Percentiles rank a stretch among this genome's conserved stretches.
These are phyloP conservation scores for Catocala nupta DNA, from an alignment of 2,888 invertebrate species.

Conservation along the genomic window DNA sequence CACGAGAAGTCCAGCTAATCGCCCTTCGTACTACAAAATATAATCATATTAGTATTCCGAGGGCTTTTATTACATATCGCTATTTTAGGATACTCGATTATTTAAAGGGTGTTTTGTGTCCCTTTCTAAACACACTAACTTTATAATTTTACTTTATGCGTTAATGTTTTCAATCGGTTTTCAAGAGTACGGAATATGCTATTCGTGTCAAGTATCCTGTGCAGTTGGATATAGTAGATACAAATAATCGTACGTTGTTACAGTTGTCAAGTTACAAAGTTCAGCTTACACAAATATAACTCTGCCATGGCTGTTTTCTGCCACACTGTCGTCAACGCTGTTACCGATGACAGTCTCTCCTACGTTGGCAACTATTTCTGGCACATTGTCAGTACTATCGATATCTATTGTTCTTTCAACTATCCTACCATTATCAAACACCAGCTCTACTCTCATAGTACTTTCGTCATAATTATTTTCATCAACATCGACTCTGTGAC, in stretches of 20 bases:
- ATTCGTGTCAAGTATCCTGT: too few relatives aligned
- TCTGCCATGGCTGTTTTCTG: neutral
- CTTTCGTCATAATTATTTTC: conserved; percentile 12
- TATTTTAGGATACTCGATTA: too few relatives aligned
- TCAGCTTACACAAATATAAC: conserved; percentile 13
- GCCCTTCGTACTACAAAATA: too few relatives aligned
- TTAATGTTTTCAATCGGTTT: too few relatives aligned
- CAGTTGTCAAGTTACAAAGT: neutral
- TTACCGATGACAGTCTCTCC: conserved; percentile 13
- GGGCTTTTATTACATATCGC: too few relatives aligned
- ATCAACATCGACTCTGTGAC: conserved; percentile 8
- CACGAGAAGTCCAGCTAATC: neutral
- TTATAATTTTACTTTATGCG: too few relatives aligned
- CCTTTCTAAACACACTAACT: too few relatives aligned
- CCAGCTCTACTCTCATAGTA: conserved; percentile 25
- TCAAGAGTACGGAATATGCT: too few relatives aligned
- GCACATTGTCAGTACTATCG: conserved; percentile 17
- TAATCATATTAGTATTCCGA: too few relatives aligned
- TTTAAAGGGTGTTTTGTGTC: too few relatives aligned
- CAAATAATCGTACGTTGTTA: too few relatives aligned
- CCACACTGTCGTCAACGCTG: conserved; percentile 2
- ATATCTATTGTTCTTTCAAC: conserved; percentile 40
- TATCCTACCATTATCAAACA: conserved; percentile 49
- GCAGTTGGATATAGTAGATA: too few relatives aligned
- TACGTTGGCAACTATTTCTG: conserved; percentile 18